Percentiles rank a stretch among this genome's conserved stretches.
Evolutionary conservation across 2,888 invertebrate species (phyloP).

Genomic region (Eilema depressum): DNA sequence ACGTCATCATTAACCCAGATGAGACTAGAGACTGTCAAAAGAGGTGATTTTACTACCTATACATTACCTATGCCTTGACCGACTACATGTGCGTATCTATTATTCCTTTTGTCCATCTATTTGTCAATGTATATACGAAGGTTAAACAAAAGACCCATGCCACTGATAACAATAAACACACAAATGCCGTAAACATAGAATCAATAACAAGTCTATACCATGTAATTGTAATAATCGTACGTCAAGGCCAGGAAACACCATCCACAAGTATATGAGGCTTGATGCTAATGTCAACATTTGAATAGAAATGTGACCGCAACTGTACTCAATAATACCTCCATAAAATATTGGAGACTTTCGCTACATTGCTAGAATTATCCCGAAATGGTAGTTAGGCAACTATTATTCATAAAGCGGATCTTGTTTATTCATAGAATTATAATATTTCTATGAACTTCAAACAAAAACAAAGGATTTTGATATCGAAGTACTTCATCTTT

Average conservation of each 20-base stretch:
- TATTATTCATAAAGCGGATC: background rate
- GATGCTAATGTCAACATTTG: slow-evolving; percentile 41
- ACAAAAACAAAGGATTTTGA: slow-evolving; percentile 1
- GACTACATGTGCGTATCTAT: too few relatives aligned
- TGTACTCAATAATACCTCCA: slow-evolving; percentile 26
- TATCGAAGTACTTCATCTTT: background rate
- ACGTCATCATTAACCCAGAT: too few relatives aligned
- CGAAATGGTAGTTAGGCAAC: background rate
- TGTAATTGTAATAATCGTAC: slow-evolving; percentile 22
- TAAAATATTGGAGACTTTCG: slow-evolving; percentile 6
- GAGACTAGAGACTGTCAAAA: too few relatives aligned
- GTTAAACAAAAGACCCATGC: background rate
- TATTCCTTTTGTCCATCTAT: background rate
- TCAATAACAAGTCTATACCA: slow-evolving; percentile 28
- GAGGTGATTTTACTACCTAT: too few relatives aligned
- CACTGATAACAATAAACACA: background rate
- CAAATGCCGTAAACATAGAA: slow-evolving; percentile 26
- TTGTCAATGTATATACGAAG: background rate
- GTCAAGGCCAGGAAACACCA: slow-evolving; percentile 25
- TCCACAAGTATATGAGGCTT: slow-evolving; percentile 24
- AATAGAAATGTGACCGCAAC: slow-evolving; percentile 27
- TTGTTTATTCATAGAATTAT: background rate
- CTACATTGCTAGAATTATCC: background rate
- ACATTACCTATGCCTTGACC: too few relatives aligned
- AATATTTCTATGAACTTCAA: background rate